These are phyloP conservation scores for Bryconaethiops microstoma DNA, from an alignment of 2,797 vertebrate genomes.

Conservation along the genomic window DNA sequence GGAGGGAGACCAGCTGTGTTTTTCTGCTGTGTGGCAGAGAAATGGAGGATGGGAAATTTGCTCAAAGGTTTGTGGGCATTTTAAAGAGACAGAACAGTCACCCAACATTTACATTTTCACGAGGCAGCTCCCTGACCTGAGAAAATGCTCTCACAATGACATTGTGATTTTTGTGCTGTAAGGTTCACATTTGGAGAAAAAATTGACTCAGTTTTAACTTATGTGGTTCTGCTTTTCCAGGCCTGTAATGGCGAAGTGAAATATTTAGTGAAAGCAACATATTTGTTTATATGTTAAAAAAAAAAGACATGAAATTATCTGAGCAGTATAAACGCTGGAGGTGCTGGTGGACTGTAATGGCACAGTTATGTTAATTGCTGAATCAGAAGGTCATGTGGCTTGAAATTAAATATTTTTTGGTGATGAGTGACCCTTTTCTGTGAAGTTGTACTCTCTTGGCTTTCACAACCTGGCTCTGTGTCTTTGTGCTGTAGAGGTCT, in stretches of 20 bases:
- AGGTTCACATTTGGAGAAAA: background rate
- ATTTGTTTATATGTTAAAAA: background rate
- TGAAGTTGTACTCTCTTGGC: background rate
- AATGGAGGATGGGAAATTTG: conserved; percentile 7
- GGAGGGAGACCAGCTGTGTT: conserved; percentile 2
- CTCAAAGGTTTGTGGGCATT: background rate
- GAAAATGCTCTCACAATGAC: background rate
- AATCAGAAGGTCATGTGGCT: background rate
- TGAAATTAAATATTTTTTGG: background rate
- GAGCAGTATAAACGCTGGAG: background rate
- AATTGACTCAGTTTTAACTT: background rate
- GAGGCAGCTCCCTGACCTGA: background rate
- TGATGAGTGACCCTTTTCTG: background rate
- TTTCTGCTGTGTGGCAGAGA: background rate
- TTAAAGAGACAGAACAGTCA: background rate
- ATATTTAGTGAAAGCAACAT: background rate
- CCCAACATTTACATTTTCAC: background rate
- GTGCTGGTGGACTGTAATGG: background rate
- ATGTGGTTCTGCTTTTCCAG: background rate
- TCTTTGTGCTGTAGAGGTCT: conserved; percentile 31
- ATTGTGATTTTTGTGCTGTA: background rate
- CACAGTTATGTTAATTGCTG: background rate
- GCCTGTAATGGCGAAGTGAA: background rate
- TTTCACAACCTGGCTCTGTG: background rate
- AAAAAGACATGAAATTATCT: background rate